Percentiles rank a stretch among this genome's conserved stretches.
Evolutionary conservation across 2,888 invertebrate genomes (phyloP).

Genomic region (Sclerodermus sp.): DNA sequence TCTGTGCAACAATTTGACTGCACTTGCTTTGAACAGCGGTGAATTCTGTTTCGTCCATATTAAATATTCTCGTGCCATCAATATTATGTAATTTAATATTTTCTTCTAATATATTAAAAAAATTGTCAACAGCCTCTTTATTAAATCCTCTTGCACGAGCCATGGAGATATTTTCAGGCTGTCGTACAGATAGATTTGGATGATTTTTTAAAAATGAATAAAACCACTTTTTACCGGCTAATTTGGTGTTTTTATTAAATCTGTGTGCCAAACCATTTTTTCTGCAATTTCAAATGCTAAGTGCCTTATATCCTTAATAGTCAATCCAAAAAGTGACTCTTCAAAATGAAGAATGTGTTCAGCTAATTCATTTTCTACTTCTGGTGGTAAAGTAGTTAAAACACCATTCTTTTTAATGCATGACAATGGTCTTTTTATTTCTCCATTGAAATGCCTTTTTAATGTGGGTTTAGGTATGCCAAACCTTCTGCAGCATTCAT

Average conservation of each 20-base stretch:
- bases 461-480: no score
- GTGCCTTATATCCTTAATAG: no score
- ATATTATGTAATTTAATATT: slow-evolving; percentile 15
- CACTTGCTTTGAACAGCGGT: slow-evolving; percentile 16
- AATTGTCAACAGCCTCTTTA: slow-evolving; percentile 18
- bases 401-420: no score
- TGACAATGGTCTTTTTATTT: no score
- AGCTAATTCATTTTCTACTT: no score
- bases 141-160: slow-evolving; percentile 17
- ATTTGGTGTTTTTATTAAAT: slow-evolving; percentile 20
- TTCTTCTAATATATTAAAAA: slow-evolving; percentile 12
- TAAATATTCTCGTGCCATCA: slow-evolving; percentile 16
- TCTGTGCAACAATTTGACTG: slow-evolving; percentile 16
- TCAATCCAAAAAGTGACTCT: no score
- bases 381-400: no score
- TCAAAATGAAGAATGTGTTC: no score
- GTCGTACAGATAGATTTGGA: slow-evolving; percentile 14
- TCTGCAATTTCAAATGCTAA: slow-evolving; percentile 22
- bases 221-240: slow-evolving; percentile 24
- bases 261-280: slow-evolving; percentile 16
- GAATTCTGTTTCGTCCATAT: slow-evolving; percentile 24
- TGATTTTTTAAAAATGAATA: slow-evolving; percentile 19
- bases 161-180: slow-evolving; percentile 13
- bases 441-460: no score
- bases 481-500: no score